Evolutionary conservation across 2,113 vertebrate genomes (phyloP).

Genomic region (Crotalus horridus): DNA sequence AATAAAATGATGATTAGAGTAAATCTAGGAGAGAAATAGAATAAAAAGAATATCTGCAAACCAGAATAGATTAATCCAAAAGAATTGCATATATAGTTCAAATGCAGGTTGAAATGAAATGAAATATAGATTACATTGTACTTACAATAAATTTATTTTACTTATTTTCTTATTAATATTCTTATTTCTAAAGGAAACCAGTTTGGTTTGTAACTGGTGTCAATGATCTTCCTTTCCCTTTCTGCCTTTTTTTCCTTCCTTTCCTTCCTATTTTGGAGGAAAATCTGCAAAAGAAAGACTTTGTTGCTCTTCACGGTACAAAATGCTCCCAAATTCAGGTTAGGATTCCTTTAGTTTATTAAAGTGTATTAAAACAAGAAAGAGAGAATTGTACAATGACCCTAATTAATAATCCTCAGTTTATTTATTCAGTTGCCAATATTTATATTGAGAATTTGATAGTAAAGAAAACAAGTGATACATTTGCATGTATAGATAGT

Average conservation of each 20-base stretch:
- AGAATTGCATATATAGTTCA: not conserved
- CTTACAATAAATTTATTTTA: not conserved
- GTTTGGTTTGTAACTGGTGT: not conserved
- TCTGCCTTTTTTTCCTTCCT: not conserved
- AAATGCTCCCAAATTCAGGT: not conserved
- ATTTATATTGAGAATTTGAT: not conserved
- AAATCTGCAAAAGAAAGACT: not conserved
- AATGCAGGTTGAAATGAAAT: not conserved
- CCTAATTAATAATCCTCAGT: not conserved
- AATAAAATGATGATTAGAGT: not conserved
- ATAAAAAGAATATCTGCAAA: not conserved
- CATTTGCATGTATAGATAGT: not conserved
- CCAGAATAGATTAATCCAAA: not conserved
- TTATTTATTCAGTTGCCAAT: not conserved
- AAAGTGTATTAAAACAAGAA: not conserved
- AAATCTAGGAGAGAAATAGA: not conserved
- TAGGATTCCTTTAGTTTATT: not conserved
- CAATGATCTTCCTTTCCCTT: not conserved
- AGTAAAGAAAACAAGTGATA: not conserved
- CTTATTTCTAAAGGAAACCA: not conserved
- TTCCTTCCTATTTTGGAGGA: not conserved
- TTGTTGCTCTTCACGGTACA: not conserved
- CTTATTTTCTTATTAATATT: not conserved
- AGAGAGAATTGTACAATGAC: not conserved
- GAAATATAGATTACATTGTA: not conserved